Evolutionary conservation across 2,113 vertebrate species (phyloP).

Genomic region (Illadopsis cleaveri): DNA sequence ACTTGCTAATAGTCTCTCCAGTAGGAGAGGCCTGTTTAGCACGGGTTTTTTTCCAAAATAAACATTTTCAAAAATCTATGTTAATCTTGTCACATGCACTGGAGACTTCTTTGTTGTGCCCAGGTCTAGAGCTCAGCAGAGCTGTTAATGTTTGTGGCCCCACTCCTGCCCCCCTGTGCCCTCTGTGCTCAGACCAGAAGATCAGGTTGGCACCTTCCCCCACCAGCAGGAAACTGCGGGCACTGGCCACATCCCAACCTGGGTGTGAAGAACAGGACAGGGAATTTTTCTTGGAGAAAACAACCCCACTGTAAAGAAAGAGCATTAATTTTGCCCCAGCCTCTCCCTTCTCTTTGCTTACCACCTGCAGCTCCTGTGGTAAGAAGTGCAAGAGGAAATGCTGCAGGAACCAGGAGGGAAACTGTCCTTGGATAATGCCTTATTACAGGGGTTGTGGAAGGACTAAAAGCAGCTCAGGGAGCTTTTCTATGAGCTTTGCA

Average conservation of each 20-base stretch:
- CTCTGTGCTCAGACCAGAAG: background rate
- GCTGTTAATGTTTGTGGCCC: background rate
- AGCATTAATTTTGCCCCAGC: background rate
- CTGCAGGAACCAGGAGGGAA: background rate
- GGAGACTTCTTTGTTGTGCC: background rate
- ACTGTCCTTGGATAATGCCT: background rate
- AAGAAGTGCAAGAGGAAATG: background rate
- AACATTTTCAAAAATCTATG: background rate
- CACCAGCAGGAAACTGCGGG: background rate
- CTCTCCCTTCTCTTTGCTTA: background rate
- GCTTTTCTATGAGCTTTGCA: background rate
- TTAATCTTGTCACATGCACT: background rate
- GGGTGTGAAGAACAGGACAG: background rate
- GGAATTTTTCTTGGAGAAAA: background rate
- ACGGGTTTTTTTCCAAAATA: background rate
- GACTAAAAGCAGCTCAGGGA: background rate
- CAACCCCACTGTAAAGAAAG: background rate
- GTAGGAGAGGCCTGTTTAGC: background rate
- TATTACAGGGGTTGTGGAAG: background rate
- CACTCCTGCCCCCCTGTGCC: background rate
- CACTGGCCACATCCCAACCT: background rate
- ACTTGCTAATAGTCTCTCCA: background rate
- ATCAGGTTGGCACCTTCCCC: background rate
- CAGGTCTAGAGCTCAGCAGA: background rate
- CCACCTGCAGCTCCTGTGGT: background rate